Percentiles rank a stretch among this genome's conserved stretches.
Conservation (phyloP, 2,888 invertebrate genomes). For the Lithophane ornitopus region DNA sequence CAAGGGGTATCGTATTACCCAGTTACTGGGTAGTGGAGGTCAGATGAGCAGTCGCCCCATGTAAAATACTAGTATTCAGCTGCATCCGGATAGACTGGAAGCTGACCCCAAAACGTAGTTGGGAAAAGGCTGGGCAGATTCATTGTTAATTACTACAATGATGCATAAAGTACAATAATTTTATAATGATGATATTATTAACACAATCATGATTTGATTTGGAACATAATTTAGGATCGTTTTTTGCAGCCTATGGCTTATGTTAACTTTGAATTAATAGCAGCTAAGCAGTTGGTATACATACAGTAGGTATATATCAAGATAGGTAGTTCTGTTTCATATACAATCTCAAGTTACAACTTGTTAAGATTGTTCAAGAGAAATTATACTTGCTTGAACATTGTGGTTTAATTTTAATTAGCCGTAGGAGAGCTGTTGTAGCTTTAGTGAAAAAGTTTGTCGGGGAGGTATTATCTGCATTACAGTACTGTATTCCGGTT, state of each 20-base stretch:
- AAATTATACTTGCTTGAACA: slow-evolving; percentile 46
- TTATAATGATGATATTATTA: no score
- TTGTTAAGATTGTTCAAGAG: slow-evolving; percentile 47
- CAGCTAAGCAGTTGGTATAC: neutral
- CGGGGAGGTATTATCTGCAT: slow-evolving; percentile 33
- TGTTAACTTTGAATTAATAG: neutral
- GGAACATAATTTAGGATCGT: neutral
- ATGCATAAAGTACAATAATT: no score
- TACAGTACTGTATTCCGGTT: slow-evolving; percentile 10
- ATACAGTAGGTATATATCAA: neutral
- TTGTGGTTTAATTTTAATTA: slow-evolving; percentile 55
- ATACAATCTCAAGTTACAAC: slow-evolving; percentile 10
- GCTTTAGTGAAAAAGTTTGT: slow-evolving; percentile 43
- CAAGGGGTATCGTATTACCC: no score
- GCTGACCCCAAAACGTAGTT: no score
- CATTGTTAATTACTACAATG: no score
- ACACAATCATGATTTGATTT: no score
- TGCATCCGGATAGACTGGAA: no score
- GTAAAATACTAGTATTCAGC: no score
- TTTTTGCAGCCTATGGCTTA: neutral
- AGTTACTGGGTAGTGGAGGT: no score
- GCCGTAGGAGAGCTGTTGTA: slow-evolving; percentile 24
- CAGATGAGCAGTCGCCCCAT: no score
- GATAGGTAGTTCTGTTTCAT: neutral
- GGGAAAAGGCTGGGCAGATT: no score